Percentiles rank a stretch among this genome's conserved stretches.
Conservation (phyloP, 2,888 invertebrate species). For the Halocaridina rubra region DNA sequence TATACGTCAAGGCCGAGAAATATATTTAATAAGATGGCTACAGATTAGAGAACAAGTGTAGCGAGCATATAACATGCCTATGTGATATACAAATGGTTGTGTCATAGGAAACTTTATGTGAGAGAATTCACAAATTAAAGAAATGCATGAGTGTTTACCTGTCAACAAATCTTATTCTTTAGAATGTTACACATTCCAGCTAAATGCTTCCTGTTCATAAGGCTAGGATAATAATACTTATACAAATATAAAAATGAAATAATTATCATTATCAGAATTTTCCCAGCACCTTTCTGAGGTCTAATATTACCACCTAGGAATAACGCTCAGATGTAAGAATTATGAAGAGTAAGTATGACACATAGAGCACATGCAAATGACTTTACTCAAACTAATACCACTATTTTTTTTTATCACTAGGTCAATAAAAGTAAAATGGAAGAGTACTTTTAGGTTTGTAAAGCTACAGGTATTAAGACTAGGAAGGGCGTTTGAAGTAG, state of each 20-base stretch:
- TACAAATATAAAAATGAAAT: background rate
- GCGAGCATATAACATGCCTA: background rate
- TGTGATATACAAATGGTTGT: background rate
- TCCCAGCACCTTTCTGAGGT: background rate
- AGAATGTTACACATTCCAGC: too few species aligned
- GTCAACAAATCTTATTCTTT: too few species aligned
- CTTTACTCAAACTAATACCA: background rate
- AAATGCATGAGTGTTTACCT: too few species aligned
- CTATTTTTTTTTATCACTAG: background rate
- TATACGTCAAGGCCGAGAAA: conserved; percentile 23
- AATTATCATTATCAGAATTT: background rate
- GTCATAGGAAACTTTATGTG: too few species aligned
- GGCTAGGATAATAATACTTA: too few species aligned
- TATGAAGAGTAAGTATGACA: too few species aligned
- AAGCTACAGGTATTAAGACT: background rate
- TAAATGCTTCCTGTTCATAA: background rate
- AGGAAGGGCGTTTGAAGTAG: background rate
- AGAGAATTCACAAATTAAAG: too few species aligned
- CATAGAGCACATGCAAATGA: too few species aligned
- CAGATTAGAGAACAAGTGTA: background rate
- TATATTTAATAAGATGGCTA: background rate
- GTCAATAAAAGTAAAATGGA: background rate
- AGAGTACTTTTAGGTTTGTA: background rate
- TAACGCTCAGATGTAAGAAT: background rate
- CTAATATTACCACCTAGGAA: background rate